phyloP scores from a whole-genome alignment of 2,888 invertebrate species.

The Lutraria lutraria region DNA sequence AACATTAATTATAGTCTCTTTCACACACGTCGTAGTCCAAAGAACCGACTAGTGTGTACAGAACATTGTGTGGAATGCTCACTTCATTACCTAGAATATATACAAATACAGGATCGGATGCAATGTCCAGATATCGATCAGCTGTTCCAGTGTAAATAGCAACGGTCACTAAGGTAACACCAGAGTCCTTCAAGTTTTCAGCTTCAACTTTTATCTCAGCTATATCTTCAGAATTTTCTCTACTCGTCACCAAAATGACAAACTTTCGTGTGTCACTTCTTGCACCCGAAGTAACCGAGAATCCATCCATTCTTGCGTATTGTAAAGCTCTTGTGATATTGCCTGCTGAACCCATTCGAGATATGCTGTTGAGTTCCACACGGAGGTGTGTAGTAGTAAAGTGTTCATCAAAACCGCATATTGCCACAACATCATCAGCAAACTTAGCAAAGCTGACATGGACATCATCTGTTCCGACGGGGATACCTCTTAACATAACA shows the following conservation, averaged over 20 bases:
- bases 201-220: not conserved
- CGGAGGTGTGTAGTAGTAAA: not conserved
- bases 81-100: conserved; percentile 14
- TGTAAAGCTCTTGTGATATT: conserved; percentile 2
- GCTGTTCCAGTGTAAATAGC: not conserved
- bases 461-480: conserved; percentile 15
- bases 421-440: not conserved
- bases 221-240: not conserved
- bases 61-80: not conserved
- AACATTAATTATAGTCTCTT: conserved; percentile 4
- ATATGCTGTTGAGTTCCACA: not conserved
- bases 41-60: conserved; percentile 20
- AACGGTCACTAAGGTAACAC: conserved; percentile 28
- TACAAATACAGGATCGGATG: conserved; percentile 31
- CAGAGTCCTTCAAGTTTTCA: not conserved
- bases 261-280: conserved; percentile 26
- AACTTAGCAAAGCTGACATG: conserved; percentile 30
- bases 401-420: conserved; percentile 25
- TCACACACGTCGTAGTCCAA: conserved; percentile 39
- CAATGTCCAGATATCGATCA: not conserved
- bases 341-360: not conserved
- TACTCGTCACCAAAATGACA: conserved; percentile 28
- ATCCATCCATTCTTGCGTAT: not conserved
- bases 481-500: not conserved
- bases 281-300: not conserved